These are phyloP conservation scores for Habroteleia sp. DNA, from an alignment of 2,888 invertebrate genomes.

Conservation along the genomic window DNA sequence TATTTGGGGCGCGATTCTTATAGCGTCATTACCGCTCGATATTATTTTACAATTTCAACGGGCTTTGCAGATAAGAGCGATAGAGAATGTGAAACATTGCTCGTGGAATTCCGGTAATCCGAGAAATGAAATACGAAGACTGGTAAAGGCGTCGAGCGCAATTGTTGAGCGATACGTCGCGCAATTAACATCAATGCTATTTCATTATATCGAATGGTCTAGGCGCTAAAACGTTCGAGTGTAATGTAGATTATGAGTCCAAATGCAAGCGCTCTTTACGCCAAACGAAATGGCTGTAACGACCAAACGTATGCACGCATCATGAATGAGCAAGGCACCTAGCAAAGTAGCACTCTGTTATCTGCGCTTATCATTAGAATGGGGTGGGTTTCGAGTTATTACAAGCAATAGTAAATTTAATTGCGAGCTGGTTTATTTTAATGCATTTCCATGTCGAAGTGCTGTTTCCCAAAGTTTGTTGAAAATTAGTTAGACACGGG, in stretches of 20 bases:
- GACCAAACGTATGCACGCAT: slow-evolving; percentile 19
- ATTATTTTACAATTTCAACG: slow-evolving; percentile 23
- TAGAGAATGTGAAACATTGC: slow-evolving; percentile 4
- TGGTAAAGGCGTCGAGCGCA: slow-evolving; percentile 23
- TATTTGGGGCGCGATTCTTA: slow-evolving; percentile 5
- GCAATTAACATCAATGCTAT: slow-evolving; percentile 16
- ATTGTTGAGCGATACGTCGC: slow-evolving; percentile 31
- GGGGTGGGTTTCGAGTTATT: slow-evolving; percentile 28
- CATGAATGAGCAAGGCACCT: slow-evolving; percentile 35
- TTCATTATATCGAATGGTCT: slow-evolving; percentile 26
- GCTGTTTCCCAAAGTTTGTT: slow-evolving; percentile 10
- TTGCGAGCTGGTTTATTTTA: slow-evolving; percentile 37
- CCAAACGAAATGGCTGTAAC: slow-evolving; percentile 35
- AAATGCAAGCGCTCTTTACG: slow-evolving; percentile 22
- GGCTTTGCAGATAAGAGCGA: slow-evolving; percentile 13
- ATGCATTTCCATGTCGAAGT: slow-evolving; percentile 21
- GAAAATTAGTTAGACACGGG: slow-evolving; percentile 3
- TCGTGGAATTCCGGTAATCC: slow-evolving; percentile 31
- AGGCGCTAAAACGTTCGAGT: slow-evolving; percentile 30
- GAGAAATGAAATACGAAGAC: slow-evolving; percentile 45
- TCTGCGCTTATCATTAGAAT: slow-evolving; percentile 43
- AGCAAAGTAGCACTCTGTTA: slow-evolving; percentile 49
- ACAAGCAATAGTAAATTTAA: slow-evolving; percentile 40
- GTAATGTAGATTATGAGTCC: slow-evolving; percentile 37
- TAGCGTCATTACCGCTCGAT: slow-evolving; percentile 19